A percentile compares a stretch with the other conserved stretches of the same genome.
Evolutionary conservation across 2,888 invertebrate species (phyloP).

Genomic region (Reticulitermes lucifugus): DNA sequence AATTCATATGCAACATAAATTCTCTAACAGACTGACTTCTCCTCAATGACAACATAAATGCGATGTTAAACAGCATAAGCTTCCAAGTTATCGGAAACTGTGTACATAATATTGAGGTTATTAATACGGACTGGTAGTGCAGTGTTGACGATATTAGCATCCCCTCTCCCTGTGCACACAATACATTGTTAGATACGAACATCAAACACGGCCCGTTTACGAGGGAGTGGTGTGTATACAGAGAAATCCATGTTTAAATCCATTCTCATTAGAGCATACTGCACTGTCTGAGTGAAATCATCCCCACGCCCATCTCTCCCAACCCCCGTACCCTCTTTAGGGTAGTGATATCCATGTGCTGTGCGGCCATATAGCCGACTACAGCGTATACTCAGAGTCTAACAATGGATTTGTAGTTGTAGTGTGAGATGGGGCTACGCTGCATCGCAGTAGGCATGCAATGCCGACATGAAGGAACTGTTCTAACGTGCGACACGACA

Average conservation of each 20-base stretch:
- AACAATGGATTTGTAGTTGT: background rate
- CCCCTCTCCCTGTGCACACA: slow-evolving; percentile 17
- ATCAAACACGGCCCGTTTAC: slow-evolving; percentile 35
- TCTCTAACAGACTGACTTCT: background rate
- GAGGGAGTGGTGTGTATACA: slow-evolving; percentile 9
- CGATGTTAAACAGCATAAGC: background rate
- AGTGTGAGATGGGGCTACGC: slow-evolving; percentile 2
- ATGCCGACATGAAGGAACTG: background rate
- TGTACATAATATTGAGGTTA: background rate
- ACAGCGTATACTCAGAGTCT: background rate
- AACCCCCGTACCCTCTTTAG: too few species aligned
- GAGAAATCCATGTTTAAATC: slow-evolving; percentile 27
- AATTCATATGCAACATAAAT: background rate
- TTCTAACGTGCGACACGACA: background rate
- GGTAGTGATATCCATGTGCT: background rate
- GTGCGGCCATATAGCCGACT: background rate
- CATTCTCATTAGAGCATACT: slow-evolving; percentile 23
- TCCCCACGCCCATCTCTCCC: background rate
- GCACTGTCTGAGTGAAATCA: background rate
- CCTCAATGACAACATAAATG: background rate
- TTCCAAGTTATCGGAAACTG: slow-evolving; percentile 11
- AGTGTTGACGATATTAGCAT: background rate
- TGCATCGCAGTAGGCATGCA: background rate
- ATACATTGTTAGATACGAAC: slow-evolving; percentile 31
- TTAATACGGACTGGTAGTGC: background rate